A percentile compares a stretch with the other conserved stretches of the same genome.
Conservation (phyloP, 2,888 invertebrate genomes). For the Disparrhopalites patrizii region DNA sequence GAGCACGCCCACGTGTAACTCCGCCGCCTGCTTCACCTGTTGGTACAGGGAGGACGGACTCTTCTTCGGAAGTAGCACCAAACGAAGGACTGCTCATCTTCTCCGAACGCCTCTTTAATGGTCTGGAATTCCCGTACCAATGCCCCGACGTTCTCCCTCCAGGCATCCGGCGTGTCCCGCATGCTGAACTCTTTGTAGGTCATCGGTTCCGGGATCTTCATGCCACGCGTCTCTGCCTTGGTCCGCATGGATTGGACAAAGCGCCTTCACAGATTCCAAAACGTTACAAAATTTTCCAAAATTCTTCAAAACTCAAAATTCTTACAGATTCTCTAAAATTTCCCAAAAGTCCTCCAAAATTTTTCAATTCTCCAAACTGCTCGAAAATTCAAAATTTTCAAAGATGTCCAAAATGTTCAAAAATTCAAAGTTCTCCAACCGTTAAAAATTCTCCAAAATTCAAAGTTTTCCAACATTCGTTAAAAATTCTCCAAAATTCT, state of each 20-base stretch:
- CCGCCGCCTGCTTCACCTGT: slow-evolving; percentile 33
- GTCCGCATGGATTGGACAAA: background rate
- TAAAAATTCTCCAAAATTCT: no score
- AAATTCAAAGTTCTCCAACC: no score
- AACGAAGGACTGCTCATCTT: slow-evolving; percentile 4
- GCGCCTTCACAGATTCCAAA: background rate
- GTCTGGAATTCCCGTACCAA: background rate
- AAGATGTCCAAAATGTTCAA: no score
- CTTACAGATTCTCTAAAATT: no score
- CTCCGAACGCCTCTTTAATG: background rate
- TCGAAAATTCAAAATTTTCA: no score
- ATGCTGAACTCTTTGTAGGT: background rate
- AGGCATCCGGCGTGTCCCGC: background rate
- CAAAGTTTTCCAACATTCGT: no score
- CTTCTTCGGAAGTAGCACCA: slow-evolving; percentile 27
- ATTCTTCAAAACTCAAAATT: background rate
- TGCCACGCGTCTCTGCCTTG: slow-evolving; percentile 11
- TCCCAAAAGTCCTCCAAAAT: no score
- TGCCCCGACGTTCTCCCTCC: background rate
- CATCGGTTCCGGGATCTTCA: slow-evolving; percentile 11
- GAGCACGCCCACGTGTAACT: slow-evolving; percentile 48
- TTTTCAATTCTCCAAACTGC: no score
- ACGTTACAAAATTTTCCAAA: slow-evolving; percentile 1
- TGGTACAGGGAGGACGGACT: background rate
- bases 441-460: no score